A percentile compares a stretch with the other conserved stretches of the same genome.
Evolutionary conservation across 2,797 vertebrate genomes (phyloP).

Genomic region (Melopsittacus undulatus): DNA sequence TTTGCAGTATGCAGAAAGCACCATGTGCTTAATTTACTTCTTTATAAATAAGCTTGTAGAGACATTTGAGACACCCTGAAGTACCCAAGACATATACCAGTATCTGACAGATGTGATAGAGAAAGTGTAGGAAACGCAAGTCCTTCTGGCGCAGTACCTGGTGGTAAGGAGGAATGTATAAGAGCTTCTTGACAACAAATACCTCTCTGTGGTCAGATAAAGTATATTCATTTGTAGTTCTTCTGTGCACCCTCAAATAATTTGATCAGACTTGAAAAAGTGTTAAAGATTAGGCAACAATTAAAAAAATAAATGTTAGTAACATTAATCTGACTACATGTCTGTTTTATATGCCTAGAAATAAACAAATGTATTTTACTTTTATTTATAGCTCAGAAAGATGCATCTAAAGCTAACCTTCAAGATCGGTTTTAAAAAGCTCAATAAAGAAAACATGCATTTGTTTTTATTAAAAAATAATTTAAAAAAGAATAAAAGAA

Average conservation of each 20-base stretch:
- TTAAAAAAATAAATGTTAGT: not conserved
- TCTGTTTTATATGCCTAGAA: not conserved
- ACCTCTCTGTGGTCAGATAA: not conserved
- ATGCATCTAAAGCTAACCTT: not conserved
- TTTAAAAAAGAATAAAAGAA: not conserved
- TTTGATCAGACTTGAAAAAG: not conserved
- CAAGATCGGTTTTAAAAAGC: not conserved
- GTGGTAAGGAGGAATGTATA: not conserved
- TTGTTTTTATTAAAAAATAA: not conserved
- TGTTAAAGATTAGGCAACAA: not conserved
- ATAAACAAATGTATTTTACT: not conserved
- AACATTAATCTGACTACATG: not conserved
- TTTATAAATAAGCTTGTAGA: not conserved
- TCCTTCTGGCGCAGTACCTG: not conserved
- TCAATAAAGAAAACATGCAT: not conserved
- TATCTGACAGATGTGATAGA: not conserved
- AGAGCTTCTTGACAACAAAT: not conserved
- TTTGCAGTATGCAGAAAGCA: not conserved
- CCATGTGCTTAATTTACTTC: not conserved
- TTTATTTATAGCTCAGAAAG: not conserved
- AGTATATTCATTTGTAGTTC: not conserved
- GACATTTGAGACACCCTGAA: not conserved
- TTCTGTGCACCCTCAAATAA: not conserved
- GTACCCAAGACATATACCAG: not conserved
- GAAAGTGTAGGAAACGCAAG: not conserved